A percentile compares a stretch with the other conserved stretches of the same genome.
phyloP scores from a whole-genome alignment of 2,888 invertebrate genomes.

The Imbricaverruca yamaguchii region DNA sequence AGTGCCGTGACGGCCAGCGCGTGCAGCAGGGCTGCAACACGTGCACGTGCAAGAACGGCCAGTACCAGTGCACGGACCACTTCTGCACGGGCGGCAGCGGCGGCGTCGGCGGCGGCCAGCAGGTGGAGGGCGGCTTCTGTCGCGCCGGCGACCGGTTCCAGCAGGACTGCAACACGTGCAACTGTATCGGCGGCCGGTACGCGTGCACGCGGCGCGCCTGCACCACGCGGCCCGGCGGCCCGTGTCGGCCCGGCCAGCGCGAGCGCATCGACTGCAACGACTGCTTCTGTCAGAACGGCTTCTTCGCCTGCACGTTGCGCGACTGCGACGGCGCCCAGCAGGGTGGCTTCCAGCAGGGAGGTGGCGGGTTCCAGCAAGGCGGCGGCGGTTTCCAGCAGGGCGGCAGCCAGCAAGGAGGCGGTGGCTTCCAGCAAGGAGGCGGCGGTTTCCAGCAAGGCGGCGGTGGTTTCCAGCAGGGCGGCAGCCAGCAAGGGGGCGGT shows the following conservation, averaged over 20 bases:
- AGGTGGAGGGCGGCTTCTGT: conserved; percentile 1
- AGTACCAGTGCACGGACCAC: background rate
- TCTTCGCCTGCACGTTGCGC: background rate
- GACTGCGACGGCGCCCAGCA: background rate
- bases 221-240: background rate
- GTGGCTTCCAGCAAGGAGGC: too few species aligned
- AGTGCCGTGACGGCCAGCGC: background rate
- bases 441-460: too few species aligned
- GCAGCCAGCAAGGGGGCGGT: too few species aligned
- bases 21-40: conserved; percentile 6
- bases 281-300: background rate
- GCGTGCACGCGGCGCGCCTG: background rate
- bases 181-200: background rate
- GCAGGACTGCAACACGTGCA: background rate
- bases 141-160: background rate
- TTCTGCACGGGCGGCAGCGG: background rate
- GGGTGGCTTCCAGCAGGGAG: background rate
- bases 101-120: background rate
- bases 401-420: too few species aligned
- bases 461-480: too few species aligned
- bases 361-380: background rate
- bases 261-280: background rate
- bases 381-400: background rate
- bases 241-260: background rate
- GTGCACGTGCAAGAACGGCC: background rate